Base-by-base conservation (phyloP, 2,797 vertebrate genomes). In the Sphaeramia orbicularis region DNA sequence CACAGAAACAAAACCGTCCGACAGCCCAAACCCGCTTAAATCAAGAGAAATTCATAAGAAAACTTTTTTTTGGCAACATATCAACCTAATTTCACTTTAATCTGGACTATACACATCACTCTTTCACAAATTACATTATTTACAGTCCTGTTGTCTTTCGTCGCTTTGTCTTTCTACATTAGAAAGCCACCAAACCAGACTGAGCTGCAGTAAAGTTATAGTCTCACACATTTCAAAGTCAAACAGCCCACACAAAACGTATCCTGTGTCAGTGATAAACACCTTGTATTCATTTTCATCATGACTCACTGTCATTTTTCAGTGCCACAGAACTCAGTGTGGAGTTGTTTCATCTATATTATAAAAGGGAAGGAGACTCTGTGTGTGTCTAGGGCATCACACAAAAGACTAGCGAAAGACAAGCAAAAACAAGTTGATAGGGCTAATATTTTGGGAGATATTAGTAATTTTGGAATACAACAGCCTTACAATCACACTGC, bases 121-220 rank as follows among this genome's bases (percentile, higher is more conserved):
- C 8, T 40, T 37, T 10, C 18, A 47, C 14, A 47, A 14, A 11
- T 24, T 24, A 5, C 21, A 24, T 24, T 24, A 24, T 24, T 24
- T 24, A 24, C 21, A 24, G 21, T 2, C 21, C 2, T 5, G 5
- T 24, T 24, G 21, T 24, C 5, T 5, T 40, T 55, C 42, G 8
- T 30, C 32, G 59, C 8, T 52, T 35, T 15, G 8, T 44, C 44
- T 57, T 19, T 50, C 12, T 10, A 45, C 10, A 21, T 32, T 4
- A 43, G 37, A 61, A 60, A 48, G 57, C 42, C 30, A 69, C 43
- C 16, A 47, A 65, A 62, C 54, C 15, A 11, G 56, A 32, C 9
- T n/a, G 68, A 47, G 36, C 50, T 21, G 18, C 24, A 38, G 36
- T 18, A 11, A 27, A 30, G 7, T 14, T 37, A 18, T 36, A 36